phyloP scores from a whole-genome alignment of 2,888 invertebrate species.

The Aleiodes leptofemur region DNA sequence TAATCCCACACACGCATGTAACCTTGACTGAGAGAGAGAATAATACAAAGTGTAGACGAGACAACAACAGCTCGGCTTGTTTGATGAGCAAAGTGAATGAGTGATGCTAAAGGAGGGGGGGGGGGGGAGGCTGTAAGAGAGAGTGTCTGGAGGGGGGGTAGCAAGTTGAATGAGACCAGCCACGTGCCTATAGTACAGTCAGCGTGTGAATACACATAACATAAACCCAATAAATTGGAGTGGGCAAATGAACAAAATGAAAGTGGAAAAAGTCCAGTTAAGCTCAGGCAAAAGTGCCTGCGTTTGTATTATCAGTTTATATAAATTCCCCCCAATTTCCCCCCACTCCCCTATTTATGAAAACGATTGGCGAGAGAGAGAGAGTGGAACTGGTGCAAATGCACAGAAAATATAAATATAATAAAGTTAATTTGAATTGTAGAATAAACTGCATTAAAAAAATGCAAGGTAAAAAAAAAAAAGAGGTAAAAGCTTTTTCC shows the following conservation, averaged over 20 bases:
- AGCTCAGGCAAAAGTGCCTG: background rate
- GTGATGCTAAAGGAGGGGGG: slow-evolving; percentile 49
- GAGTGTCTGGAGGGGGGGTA: background rate
- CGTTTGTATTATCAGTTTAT: background rate
- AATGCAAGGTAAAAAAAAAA: no score
- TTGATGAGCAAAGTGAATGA: slow-evolving; percentile 58
- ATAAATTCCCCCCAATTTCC: slow-evolving; percentile 15
- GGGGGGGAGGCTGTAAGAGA: slow-evolving; percentile 36
- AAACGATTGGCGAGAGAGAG: background rate
- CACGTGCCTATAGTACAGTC: slow-evolving; percentile 57
- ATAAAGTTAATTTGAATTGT: no score
- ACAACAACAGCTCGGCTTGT: slow-evolving; percentile 45
- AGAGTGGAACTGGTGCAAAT: no score
- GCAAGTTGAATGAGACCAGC: slow-evolving; percentile 56
- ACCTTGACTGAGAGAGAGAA: slow-evolving; percentile 36
- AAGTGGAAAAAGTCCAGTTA: slow-evolving; percentile 41
- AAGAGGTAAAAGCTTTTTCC: no score
- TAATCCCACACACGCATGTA: slow-evolving; percentile 29
- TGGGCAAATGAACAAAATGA: slow-evolving; percentile 46
- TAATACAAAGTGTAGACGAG: slow-evolving; percentile 17
- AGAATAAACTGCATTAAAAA: no score
- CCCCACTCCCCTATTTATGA: slow-evolving; percentile 18
- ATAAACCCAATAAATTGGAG: slow-evolving; percentile 54
- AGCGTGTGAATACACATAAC: slow-evolving; percentile 56
- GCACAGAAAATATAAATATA: no score